Evolutionary conservation across 1,140 invertebrate species (phyloP).

Genomic region (Xylocopa sonorina): DNA sequence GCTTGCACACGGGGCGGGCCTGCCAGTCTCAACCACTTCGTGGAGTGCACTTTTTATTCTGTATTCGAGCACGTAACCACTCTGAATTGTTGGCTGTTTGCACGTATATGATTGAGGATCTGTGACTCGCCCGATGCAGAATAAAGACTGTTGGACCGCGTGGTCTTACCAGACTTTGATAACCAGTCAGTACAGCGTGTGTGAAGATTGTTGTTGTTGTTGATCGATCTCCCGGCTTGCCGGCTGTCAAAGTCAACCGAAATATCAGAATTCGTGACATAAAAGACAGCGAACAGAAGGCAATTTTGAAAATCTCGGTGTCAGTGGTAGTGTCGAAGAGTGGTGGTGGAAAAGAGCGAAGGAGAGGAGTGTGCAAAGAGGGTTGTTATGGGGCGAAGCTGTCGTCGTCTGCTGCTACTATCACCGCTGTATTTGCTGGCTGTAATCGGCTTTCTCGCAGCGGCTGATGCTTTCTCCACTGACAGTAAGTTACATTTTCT

Average conservation of each 20-base stretch:
- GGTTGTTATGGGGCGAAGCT: conserved; percentile 68
- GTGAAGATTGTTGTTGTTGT: conserved; percentile 50
- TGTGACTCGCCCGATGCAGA: conserved; percentile 28
- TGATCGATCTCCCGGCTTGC: conserved; percentile 45
- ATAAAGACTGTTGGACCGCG: conserved; percentile 22
- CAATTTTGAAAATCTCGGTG: conserved; percentile 12
- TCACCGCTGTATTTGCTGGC: conserved; percentile 49
- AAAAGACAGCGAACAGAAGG: background rate
- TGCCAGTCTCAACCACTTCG: conserved; percentile 56
- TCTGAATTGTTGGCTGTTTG: conserved; percentile 34
- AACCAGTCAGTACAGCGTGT: conserved; percentile 23
- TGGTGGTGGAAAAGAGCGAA: conserved; percentile 52
- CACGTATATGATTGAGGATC: conserved; percentile 20
- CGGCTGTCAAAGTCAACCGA: conserved; percentile 36
- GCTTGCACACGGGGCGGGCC: conserved; percentile 59
- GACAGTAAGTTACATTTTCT: conserved; percentile 53
- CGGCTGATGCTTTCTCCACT: conserved; percentile 53
- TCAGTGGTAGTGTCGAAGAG: conserved; percentile 40
- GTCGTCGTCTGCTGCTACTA: conserved; percentile 54
- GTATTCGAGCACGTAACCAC: conserved; percentile 30
- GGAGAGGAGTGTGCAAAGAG: conserved; percentile 58
- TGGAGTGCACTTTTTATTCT: conserved; percentile 45
- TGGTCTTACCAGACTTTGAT: conserved; percentile 37
- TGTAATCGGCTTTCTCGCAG: conserved; percentile 40
- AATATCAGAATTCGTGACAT: conserved; percentile 20